A percentile compares a stretch with the other conserved stretches of the same genome.
Conservation (phyloP, 2,113 vertebrate genomes). For the Alces alces region DNA sequence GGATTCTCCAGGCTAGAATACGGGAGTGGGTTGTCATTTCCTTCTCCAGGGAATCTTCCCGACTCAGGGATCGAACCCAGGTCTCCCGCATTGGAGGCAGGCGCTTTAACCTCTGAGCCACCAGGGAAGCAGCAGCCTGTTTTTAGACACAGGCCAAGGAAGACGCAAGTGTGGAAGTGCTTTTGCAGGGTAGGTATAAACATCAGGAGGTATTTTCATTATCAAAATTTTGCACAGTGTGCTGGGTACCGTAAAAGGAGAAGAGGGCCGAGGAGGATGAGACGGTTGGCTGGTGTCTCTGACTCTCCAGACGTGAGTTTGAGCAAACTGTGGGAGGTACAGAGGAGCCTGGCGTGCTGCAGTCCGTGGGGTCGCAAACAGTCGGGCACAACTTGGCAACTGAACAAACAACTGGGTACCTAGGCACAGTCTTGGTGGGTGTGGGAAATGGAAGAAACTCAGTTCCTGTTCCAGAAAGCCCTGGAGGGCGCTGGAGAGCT, state of each 20-base stretch:
- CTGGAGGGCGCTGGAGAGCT: neutral
- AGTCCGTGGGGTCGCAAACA: neutral
- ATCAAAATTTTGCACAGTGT: neutral
- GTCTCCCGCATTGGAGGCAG: too few species aligned
- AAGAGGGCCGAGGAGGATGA: neutral
- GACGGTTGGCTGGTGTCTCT: neutral
- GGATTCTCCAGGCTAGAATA: too few species aligned
- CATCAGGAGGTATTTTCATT: neutral
- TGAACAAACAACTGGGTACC: neutral
- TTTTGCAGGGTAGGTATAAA: neutral
- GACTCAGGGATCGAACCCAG: too few species aligned
- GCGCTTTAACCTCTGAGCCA: too few species aligned
- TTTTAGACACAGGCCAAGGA: neutral
- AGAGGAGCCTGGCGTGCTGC: neutral
- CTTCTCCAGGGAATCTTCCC: too few species aligned
- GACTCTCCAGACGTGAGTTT: neutral
- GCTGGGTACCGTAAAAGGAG: neutral
- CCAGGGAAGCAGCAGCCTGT: neutral
- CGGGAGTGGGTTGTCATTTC: too few species aligned
- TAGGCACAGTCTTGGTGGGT: neutral
- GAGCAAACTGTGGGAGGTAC: neutral
- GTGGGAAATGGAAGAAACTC: neutral
- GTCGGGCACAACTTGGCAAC: neutral
- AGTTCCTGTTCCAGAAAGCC: neutral
- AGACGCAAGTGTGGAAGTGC: neutral